Percentiles rank a stretch among this genome's conserved stretches.
Conservation (phyloP, 2,113 vertebrate species). For the Cairina moschata region DNA sequence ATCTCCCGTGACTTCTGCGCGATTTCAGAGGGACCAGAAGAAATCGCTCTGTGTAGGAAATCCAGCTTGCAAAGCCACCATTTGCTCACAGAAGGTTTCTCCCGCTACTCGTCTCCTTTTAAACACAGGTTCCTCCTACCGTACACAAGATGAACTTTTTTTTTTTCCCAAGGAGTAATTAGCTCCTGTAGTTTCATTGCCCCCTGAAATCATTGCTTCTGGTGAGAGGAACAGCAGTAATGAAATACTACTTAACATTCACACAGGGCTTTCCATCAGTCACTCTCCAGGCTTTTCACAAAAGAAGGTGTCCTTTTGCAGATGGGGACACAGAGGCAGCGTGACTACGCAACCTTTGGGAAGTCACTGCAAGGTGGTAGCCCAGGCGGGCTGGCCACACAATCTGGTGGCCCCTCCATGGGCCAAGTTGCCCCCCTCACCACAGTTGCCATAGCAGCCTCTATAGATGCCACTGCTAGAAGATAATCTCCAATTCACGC, state of each 20-base stretch:
- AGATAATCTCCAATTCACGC: background rate
- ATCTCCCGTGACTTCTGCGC: background rate
- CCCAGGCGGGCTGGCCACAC: background rate
- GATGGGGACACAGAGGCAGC: background rate
- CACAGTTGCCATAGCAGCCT: background rate
- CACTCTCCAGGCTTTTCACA: background rate
- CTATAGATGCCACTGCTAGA: background rate
- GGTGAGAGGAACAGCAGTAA: background rate
- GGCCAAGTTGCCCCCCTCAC: background rate
- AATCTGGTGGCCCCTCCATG: background rate
- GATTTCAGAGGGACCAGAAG: slow-evolving; percentile 28
- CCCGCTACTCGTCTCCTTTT: background rate
- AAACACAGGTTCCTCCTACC: background rate
- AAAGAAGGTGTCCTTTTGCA: background rate
- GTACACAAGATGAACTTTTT: background rate
- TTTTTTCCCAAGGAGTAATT: background rate
- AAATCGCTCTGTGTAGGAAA: slow-evolving; percentile 11
- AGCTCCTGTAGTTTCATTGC: background rate
- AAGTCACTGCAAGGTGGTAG: background rate
- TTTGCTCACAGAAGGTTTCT: background rate
- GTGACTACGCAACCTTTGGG: background rate
- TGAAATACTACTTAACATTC: background rate
- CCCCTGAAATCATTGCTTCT: background rate
- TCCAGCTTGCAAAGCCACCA: background rate
- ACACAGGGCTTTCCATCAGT: background rate